A percentile compares a stretch with the other conserved stretches of the same genome.
These are phyloP conservation scores for Anisognathus igniventris DNA, from an alignment of 2,797 vertebrate genomes.

Conservation along the genomic window DNA sequence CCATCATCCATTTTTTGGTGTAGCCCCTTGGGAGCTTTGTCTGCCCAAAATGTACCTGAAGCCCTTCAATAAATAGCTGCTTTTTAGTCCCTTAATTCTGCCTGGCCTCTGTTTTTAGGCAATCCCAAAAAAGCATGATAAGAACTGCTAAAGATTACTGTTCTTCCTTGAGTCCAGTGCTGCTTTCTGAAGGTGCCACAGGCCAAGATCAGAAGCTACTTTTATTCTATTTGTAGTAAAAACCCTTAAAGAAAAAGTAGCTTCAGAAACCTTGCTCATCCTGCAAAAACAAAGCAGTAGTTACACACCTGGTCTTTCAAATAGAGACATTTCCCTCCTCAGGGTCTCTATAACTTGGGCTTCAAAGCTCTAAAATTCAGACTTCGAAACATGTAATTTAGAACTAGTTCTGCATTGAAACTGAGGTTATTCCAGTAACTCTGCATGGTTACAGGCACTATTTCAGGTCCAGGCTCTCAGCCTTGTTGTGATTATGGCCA, in stretches of 20 bases:
- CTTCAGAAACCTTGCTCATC: not conserved
- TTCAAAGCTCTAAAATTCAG: not conserved
- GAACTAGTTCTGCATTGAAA: not conserved
- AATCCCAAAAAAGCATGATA: too few species aligned
- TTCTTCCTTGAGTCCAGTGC: rapidly evolving
- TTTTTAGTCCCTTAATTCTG: too few species aligned
- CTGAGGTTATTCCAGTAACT: not conserved
- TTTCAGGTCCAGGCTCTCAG: not conserved
- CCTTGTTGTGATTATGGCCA: too few species aligned
- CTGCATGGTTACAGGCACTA: rapidly evolving
- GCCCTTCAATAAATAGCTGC: too few species aligned
- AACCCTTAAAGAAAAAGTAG: not conserved
- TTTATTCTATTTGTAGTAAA: not conserved
- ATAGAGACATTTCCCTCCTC: not conserved
- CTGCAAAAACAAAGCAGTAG: not conserved
- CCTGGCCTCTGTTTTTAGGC: too few species aligned
- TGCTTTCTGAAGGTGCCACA: not conserved
- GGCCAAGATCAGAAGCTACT: not conserved
- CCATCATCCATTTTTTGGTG: too few species aligned
- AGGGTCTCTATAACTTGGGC: rapidly evolving
- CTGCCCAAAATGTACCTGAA: too few species aligned
- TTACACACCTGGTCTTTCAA: not conserved
- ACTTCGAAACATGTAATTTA: not conserved
- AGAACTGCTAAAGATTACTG: not conserved
- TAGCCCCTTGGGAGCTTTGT: too few species aligned